phyloP scores from a whole-genome alignment of 2,888 invertebrate genomes.

The Melanophora roralis region DNA sequence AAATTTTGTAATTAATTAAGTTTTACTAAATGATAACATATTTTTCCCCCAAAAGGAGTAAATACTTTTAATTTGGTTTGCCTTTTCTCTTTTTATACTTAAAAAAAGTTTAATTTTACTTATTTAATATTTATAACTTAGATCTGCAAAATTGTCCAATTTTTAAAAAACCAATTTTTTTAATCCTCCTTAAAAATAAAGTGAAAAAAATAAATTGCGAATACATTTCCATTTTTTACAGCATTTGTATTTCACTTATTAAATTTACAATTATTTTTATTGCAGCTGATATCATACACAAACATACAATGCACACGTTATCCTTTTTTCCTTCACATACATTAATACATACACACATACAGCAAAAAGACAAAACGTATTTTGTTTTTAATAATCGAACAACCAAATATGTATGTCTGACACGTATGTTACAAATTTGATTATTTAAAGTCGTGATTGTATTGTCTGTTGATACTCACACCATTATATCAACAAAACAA shows the following conservation, averaged over 20 bases:
- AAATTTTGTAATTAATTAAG: too few species aligned
- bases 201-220: too few species aligned
- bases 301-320: neutral
- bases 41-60: too few species aligned
- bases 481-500: neutral
- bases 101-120: too few species aligned
- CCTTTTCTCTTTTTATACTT: too few species aligned
- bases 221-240: neutral
- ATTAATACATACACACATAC: neutral
- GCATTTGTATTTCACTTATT: conserved; percentile 43
- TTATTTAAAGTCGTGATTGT: neutral
- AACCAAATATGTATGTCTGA: conserved; percentile 5
- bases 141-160: too few species aligned
- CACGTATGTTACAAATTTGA: conserved; percentile 10
- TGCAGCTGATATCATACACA: too few species aligned
- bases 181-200: too few species aligned
- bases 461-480: neutral
- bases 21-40: too few species aligned
- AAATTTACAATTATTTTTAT: conserved; percentile 52
- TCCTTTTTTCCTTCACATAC: neutral
- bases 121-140: too few species aligned
- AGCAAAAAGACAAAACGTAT: neutral
- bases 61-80: too few species aligned
- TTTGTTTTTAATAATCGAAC: neutral
- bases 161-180: too few species aligned